phyloP scores from a whole-genome alignment of 2,888 invertebrate species.

The Diaphora mendica region DNA sequence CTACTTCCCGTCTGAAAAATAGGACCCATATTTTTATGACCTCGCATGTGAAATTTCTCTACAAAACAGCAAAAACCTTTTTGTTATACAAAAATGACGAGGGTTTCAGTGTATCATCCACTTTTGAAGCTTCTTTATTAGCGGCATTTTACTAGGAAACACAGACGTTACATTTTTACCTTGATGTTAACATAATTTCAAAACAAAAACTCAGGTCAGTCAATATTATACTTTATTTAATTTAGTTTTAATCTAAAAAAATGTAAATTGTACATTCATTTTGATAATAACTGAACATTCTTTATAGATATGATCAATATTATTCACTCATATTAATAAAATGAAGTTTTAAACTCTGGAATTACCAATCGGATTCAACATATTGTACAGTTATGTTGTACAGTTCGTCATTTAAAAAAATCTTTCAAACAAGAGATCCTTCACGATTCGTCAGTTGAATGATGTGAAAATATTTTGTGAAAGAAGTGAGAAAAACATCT shows the following conservation, averaged over 20 bases:
- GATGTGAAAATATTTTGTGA: background rate
- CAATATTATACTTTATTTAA: background rate
- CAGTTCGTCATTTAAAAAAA: background rate
- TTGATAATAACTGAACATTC: background rate
- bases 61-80: constrained; percentile 72
- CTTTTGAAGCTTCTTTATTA: constrained; percentile 58
- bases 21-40: constrained; percentile 44
- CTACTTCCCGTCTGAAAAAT: constrained; percentile 17
- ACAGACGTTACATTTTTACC: constrained; percentile 64
- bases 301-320: background rate
- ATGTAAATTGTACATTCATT: background rate
- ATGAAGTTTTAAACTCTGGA: background rate
- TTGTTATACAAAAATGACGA: constrained; percentile 68
- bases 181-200: constrained; percentile 19
- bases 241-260: background rate
- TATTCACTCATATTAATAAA: background rate
- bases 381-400: too few relatives aligned
- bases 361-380: background rate
- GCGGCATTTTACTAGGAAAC: constrained; percentile 70
- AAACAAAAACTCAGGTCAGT: background rate
- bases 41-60: constrained; percentile 64
- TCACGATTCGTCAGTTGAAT: background rate
- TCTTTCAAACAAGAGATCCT: too few relatives aligned
- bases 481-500: background rate
- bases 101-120: constrained; percentile 70